Conservation (phyloP, 2,797 vertebrate species). For the Malurus leucopterus region DNA sequence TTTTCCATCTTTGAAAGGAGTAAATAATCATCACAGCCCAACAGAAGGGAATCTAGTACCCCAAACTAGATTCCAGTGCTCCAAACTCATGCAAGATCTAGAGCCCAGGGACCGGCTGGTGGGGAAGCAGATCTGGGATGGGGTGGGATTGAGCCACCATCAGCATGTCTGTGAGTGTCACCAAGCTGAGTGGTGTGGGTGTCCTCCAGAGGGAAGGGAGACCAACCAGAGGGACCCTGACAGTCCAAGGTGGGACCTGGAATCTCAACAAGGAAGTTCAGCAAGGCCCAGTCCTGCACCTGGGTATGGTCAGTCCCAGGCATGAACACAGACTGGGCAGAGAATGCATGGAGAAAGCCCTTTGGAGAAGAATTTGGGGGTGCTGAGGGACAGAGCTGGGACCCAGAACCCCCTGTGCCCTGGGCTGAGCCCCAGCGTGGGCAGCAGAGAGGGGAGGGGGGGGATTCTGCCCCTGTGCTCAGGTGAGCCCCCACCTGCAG, state of each 20-base stretch:
- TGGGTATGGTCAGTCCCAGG: neutral
- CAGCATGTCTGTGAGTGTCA: neutral
- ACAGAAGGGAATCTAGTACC: neutral
- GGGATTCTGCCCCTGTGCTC: neutral
- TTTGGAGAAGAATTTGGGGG: neutral
- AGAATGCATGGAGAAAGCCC: neutral
- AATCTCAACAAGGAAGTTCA: neutral
- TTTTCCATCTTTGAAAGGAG: neutral
- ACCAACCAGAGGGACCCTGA: neutral
- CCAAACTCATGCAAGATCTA: too few species aligned
- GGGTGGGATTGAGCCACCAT: neutral
- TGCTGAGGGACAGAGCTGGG: neutral
- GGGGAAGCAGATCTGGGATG: neutral
- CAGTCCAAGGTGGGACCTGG: accelerated
- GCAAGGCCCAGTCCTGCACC: neutral
- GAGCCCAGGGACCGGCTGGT: neutral
- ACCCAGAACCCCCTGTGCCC: accelerated
- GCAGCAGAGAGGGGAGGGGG: neutral
- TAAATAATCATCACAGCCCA: neutral
- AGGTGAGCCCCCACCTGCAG: neutral
- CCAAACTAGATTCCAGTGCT: too few species aligned
- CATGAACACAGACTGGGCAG: neutral
- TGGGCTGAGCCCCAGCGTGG: neutral
- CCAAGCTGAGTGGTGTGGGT: neutral
- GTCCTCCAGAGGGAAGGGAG: neutral